Conservation (phyloP, 2,797 vertebrate species). For the Ctenosaura bakeri region DNA sequence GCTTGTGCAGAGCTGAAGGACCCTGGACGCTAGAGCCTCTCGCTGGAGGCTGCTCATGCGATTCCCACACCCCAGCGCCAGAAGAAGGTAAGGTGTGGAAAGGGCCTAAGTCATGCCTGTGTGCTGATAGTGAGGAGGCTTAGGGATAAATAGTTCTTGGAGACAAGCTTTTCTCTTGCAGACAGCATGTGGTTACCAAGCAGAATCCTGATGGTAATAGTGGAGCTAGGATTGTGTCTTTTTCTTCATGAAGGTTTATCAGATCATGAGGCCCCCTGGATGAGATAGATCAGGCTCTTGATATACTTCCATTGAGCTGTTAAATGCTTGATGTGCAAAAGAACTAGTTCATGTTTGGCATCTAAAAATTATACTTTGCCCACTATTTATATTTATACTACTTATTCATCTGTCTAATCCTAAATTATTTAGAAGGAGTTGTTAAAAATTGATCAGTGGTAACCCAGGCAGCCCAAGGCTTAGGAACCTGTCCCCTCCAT, state of each 20-base stretch:
- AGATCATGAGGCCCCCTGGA: neutral
- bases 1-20: too few species aligned
- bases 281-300: neutral
- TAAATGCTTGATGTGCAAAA: neutral
- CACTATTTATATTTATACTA: conserved; percentile 16
- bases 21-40: too few species aligned
- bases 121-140: neutral
- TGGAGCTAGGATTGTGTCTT: too few species aligned
- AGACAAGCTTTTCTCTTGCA: neutral
- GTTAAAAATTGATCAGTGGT: conserved; percentile 44
- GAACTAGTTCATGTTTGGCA: conserved; percentile 20
- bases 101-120: neutral
- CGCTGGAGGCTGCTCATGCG: too few species aligned
- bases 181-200: too few species aligned
- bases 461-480: conserved; percentile 19
- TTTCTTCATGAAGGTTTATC: too few species aligned
- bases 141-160: neutral
- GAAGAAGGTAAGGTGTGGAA: too few species aligned
- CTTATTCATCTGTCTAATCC: conserved; percentile 20
- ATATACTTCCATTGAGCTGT: neutral
- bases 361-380: neutral
- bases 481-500: conserved; percentile 29
- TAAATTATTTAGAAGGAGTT: conserved; percentile 51
- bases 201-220: neutral
- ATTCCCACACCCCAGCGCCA: too few species aligned